Conservation (phyloP, 2,113 vertebrate genomes). For the Calyptommatus sinebrachiatus region DNA sequence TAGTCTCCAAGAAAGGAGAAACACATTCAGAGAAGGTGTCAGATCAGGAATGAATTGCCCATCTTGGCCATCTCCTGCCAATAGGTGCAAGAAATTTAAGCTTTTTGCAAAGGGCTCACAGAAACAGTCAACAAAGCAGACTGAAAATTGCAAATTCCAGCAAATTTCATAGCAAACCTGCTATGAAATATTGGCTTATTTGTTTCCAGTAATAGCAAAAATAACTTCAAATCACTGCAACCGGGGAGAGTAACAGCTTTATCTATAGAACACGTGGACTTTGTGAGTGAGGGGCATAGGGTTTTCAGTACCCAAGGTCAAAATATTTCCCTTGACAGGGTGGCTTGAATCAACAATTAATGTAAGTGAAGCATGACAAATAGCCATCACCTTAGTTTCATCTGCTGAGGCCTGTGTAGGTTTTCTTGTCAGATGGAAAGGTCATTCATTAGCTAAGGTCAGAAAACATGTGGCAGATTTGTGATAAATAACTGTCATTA, state of each 20-base stretch:
- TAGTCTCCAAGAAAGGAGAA: slow-evolving; percentile 1
- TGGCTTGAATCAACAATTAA: slow-evolving; percentile 50
- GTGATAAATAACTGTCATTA: slow-evolving; percentile 80
- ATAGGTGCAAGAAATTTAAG: slow-evolving; percentile 45
- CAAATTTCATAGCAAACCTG: slow-evolving; percentile 45
- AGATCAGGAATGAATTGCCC: too few relatives aligned
- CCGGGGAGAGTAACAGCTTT: slow-evolving; percentile 32
- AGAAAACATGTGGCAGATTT: slow-evolving; percentile 71
- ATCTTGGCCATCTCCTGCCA: neutral
- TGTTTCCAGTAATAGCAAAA: slow-evolving; percentile 49
- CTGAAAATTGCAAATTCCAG: slow-evolving; percentile 32
- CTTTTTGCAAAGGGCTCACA: slow-evolving; percentile 39
- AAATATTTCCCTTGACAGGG: slow-evolving; percentile 52
- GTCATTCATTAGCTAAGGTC: slow-evolving; percentile 79
- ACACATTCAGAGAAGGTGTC: too few relatives aligned
- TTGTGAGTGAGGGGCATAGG: neutral
- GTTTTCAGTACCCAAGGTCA: slow-evolving; percentile 35
- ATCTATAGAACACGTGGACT: slow-evolving; percentile 46
- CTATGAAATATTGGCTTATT: slow-evolving; percentile 50
- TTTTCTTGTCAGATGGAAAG: slow-evolving; percentile 73
- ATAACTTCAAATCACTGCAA: slow-evolving; percentile 40
- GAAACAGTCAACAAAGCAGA: slow-evolving; percentile 29
- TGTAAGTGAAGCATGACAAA: slow-evolving; percentile 80
- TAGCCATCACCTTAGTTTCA: slow-evolving; percentile 53
- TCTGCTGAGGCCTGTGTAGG: slow-evolving; percentile 57